A percentile compares a stretch with the other conserved stretches of the same genome.
phyloP scores from a whole-genome alignment of 2,888 invertebrate species.

The Drosophila birchii region DNA sequence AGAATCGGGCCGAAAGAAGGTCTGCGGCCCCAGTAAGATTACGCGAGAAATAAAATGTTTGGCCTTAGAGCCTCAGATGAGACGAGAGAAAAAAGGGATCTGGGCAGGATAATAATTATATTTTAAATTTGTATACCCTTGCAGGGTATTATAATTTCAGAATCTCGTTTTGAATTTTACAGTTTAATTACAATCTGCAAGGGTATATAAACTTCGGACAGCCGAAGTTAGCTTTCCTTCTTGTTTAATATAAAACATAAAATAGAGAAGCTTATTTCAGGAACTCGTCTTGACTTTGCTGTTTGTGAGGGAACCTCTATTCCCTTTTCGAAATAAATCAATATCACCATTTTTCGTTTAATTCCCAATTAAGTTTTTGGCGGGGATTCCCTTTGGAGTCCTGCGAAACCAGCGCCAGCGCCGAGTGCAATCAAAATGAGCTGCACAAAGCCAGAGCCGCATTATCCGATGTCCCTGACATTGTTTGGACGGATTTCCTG shows the following conservation, averaged over 20 bases:
- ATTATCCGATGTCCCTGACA: slow-evolving; percentile 39
- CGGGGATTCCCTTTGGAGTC: not conserved
- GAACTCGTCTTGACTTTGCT: not conserved
- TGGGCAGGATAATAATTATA: not conserved
- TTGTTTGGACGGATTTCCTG: slow-evolving; percentile 37
- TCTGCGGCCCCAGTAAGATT: slow-evolving; percentile 11
- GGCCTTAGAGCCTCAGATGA: not conserved
- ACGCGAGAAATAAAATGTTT: slow-evolving; percentile 10
- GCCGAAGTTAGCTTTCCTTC: no score
- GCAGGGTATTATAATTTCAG: no score
- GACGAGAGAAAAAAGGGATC: not conserved
- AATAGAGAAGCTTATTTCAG: not conserved
- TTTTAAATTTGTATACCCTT: no score
- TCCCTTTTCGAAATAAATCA: not conserved
- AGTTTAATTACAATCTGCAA: no score
- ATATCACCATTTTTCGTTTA: slow-evolving; percentile 1
- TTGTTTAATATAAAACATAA: not conserved
- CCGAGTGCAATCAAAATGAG: slow-evolving; percentile 46
- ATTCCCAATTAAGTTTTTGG: slow-evolving; percentile 29
- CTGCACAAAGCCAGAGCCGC: slow-evolving; percentile 31
- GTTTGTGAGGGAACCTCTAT: no score
- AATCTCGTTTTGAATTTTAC: no score
- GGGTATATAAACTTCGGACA: no score
- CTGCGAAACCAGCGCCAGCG: slow-evolving; percentile 15
- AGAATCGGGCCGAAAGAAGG: not conserved